A percentile compares a stretch with the other conserved stretches of the same genome.
Conservation (phyloP, 2,888 invertebrate genomes). For the Xestia c-nigrum region DNA sequence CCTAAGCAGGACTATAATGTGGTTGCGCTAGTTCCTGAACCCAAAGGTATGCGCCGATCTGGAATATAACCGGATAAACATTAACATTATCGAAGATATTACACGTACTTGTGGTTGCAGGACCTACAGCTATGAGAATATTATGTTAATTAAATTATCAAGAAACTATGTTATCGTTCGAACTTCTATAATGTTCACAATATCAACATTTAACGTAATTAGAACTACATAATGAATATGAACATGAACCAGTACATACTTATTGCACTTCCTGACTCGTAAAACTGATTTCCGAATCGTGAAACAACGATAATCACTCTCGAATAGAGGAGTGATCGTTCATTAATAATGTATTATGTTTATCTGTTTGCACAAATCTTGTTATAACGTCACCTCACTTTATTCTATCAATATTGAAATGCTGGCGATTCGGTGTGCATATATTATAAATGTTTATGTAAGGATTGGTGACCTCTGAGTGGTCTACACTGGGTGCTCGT, state of each 20-base stretch:
- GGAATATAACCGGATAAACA: conserved; percentile 14
- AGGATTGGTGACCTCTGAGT: conserved; percentile 35
- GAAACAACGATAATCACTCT: conserved; percentile 37
- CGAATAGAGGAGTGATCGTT: conserved; percentile 48
- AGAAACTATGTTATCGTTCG: not conserved
- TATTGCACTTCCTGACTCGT: conserved; percentile 36
- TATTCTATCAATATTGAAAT: conserved; percentile 76
- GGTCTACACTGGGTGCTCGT: not conserved
- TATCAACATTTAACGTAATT: not conserved
- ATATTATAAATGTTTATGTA: conserved; percentile 49
- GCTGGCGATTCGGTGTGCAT: conserved; percentile 46
- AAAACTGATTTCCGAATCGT: conserved; percentile 41
- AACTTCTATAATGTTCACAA: not conserved
- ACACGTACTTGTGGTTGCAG: not conserved
- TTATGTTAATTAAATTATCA: not conserved
- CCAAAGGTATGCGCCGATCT: not conserved
- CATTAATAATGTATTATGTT: conserved; percentile 68
- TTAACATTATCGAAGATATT: conserved; percentile 11
- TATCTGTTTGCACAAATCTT: conserved; percentile 68
- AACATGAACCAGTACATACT: conserved; percentile 9
- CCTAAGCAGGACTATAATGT: conserved; percentile 30
- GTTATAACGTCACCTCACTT: conserved; percentile 67
- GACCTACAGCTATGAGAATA: not conserved
- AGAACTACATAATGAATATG: not conserved
- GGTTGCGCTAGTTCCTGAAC: conserved; percentile 25